Percentiles rank a stretch among this genome's conserved stretches.
Conservation (phyloP, 2,888 invertebrate genomes). For the Polydrusus pterygomalis region DNA sequence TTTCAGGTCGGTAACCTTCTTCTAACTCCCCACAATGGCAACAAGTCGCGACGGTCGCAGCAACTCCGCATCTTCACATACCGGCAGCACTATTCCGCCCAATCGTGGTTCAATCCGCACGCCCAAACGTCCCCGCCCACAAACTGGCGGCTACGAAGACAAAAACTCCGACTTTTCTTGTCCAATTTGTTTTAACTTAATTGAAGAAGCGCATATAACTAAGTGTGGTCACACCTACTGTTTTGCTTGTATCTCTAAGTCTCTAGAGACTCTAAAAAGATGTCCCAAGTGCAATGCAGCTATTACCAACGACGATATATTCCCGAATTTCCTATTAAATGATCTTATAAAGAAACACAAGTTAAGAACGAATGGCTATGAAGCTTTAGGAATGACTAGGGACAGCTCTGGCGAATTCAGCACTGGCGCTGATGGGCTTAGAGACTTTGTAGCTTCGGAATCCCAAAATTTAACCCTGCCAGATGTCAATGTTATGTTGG, state of each 20-base stretch:
- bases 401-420: slow-evolving; percentile 71
- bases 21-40: slow-evolving; percentile 63
- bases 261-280: slow-evolving; percentile 77
- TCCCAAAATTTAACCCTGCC: slow-evolving; percentile 83
- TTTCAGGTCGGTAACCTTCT: slow-evolving; percentile 75
- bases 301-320: slow-evolving; percentile 82
- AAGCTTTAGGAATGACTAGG: slow-evolving; percentile 69
- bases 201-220: slow-evolving; percentile 93
- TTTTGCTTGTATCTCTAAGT: slow-evolving; percentile 83
- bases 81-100: slow-evolving; percentile 68
- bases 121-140: slow-evolving; percentile 73
- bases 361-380: slow-evolving; percentile 73
- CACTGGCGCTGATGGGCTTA: slow-evolving; percentile 74
- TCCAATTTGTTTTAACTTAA: slow-evolving; percentile 91
- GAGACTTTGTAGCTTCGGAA: slow-evolving; percentile 80
- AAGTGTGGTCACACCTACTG: slow-evolving; percentile 96
- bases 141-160: slow-evolving; percentile 78
- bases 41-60: slow-evolving; percentile 72
- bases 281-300: slow-evolving; percentile 74
- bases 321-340: slow-evolving; percentile 90
- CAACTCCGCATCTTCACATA: slow-evolving; percentile 71
- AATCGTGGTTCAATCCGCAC: slow-evolving; percentile 72
- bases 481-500: slow-evolving; percentile 88
- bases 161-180: slow-evolving; percentile 82
- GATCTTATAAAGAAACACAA: slow-evolving; percentile 86